Evolutionary conservation across 2,113 vertebrate species (phyloP).

Genomic region (Saccopteryx bilineata): DNA sequence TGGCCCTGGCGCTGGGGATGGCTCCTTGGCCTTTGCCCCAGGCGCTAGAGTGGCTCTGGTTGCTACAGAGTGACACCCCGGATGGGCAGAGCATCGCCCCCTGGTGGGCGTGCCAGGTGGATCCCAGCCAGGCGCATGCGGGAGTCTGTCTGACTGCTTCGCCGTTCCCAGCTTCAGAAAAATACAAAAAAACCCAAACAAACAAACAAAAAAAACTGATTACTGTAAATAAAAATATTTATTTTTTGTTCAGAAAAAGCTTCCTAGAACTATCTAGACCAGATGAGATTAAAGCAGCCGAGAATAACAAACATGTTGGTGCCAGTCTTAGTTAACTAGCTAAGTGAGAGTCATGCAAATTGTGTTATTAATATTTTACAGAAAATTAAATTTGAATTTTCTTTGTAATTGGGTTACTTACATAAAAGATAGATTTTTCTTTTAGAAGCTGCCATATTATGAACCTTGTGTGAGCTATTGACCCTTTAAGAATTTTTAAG

Average conservation of each 20-base stretch:
- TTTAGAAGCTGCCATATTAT: neutral
- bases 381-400: neutral
- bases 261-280: neutral
- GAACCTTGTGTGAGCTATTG: neutral
- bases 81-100: too few species aligned
- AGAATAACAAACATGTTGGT: neutral
- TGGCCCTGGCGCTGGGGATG: too few species aligned
- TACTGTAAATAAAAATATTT: too few species aligned
- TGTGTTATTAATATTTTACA: neutral
- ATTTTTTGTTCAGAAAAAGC: neutral
- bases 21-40: too few species aligned
- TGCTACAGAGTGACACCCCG: too few species aligned
- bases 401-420: neutral
- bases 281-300: neutral
- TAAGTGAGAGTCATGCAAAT: neutral
- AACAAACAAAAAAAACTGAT: too few species aligned
- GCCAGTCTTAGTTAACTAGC: neutral
- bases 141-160: too few species aligned
- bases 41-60: too few species aligned
- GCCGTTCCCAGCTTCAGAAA: too few species aligned
- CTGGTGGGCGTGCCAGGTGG: too few species aligned
- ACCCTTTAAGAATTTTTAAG: neutral
- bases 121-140: too few species aligned
- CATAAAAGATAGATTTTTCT: neutral
- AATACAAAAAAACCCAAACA: too few species aligned